Evolutionary conservation across 2,797 vertebrate genomes (phyloP).

Genomic region (Podargus strigoides): DNA sequence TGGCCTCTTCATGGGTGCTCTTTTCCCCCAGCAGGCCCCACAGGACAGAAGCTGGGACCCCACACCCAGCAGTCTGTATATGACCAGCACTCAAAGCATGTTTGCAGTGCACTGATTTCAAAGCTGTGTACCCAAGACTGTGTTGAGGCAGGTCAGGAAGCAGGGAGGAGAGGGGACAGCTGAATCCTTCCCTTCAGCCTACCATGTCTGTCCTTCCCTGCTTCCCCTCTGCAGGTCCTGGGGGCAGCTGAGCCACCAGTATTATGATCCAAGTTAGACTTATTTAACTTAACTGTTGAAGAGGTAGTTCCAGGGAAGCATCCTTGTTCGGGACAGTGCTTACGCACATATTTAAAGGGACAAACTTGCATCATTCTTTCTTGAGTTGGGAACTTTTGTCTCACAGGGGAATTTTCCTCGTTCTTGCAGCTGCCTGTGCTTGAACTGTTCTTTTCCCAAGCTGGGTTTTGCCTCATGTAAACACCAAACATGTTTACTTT

Average conservation of each 20-base stretch:
- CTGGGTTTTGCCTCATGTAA: constrained; percentile 37
- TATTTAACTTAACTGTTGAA: not conserved
- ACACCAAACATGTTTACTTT: constrained; percentile 41
- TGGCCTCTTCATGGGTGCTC: not conserved
- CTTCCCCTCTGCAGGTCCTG: not conserved
- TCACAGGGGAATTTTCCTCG: constrained; percentile 47
- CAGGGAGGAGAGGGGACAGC: not conserved
- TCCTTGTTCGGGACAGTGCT: not conserved
- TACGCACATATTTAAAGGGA: constrained; percentile 28
- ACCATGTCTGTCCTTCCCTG: not conserved
- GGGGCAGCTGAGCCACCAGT: not conserved
- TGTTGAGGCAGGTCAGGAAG: not conserved
- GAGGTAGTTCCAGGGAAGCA: not conserved
- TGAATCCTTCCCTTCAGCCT: not conserved
- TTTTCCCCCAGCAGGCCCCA: too few species aligned
- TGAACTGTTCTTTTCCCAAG: constrained; percentile 30
- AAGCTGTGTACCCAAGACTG: not conserved
- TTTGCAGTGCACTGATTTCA: not conserved
- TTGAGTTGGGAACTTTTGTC: constrained; percentile 28
- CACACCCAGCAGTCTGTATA: not conserved
- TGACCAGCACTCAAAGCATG: not conserved
- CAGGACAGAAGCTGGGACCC: not conserved
- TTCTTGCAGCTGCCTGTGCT: not conserved
- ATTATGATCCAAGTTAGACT: not conserved
- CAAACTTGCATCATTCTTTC: constrained; percentile 51